These are phyloP conservation scores for Glareola pratincola DNA, from an alignment of 2,113 vertebrate genomes.

Conservation along the genomic window DNA sequence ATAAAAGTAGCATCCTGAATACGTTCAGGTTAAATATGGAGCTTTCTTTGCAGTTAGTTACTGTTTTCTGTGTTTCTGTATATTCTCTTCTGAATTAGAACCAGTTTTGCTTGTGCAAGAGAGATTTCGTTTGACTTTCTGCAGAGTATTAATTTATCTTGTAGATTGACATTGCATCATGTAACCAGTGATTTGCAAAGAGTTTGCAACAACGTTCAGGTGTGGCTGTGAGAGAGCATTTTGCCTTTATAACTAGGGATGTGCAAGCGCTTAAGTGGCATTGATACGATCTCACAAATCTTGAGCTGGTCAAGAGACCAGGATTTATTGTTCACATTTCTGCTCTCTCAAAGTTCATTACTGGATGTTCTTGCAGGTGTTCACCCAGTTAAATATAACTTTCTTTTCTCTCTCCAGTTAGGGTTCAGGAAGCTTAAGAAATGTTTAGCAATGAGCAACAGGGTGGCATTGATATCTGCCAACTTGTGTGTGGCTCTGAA, in stretches of 20 bases:
- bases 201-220: not conserved
- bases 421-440: not conserved
- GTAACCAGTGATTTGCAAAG: not conserved
- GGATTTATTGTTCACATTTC: not conserved
- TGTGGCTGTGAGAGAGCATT: not conserved
- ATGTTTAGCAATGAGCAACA: not conserved
- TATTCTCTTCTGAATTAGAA: not conserved
- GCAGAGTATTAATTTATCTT: not conserved
- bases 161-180: not conserved
- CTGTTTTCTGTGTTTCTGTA: not conserved
- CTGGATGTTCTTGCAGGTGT: not conserved
- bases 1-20: not conserved
- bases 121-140: not conserved
- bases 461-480: not conserved
- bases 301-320: not conserved
- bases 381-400: not conserved
- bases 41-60: not conserved
- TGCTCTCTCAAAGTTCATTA: not conserved
- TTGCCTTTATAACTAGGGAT: not conserved
- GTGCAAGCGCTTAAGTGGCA: not conserved
- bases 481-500: accelerated
- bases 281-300: not conserved
- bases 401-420: not conserved
- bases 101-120: not conserved
- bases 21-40: not conserved